Percentiles rank a stretch among this genome's conserved stretches.
Conservation (phyloP, 2,113 vertebrate species). For the Puntigrus tetrazona region DNA sequence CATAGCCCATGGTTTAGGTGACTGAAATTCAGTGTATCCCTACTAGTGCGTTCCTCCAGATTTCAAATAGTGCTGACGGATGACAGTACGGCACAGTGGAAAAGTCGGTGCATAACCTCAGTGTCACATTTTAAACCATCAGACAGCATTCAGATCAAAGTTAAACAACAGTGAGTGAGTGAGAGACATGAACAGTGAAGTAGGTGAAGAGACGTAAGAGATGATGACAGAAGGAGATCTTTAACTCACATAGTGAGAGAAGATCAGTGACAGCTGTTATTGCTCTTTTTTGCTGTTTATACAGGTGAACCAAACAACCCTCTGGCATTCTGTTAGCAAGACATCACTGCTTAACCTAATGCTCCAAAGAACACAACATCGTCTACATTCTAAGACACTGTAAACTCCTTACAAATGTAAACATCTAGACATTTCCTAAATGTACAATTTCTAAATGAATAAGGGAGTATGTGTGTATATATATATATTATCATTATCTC, state of each 20-base stretch:
- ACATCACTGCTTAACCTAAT: constrained; percentile 15
- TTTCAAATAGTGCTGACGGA: neutral
- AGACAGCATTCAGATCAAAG: neutral
- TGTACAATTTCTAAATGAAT: neutral
- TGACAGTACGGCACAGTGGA: neutral
- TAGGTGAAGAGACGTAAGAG: neutral
- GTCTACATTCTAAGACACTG: neutral
- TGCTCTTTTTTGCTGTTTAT: constrained; percentile 55
- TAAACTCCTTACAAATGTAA: neutral
- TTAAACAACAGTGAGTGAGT: neutral
- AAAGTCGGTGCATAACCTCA: neutral
- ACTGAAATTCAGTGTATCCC: no score
- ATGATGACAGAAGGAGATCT: neutral
- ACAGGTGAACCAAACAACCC: constrained; percentile 48
- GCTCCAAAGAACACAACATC: neutral
- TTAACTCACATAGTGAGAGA: constrained; percentile 26
- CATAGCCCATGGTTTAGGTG: no score
- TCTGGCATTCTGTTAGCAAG: constrained; percentile 42
- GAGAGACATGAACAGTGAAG: neutral
- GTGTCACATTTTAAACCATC: neutral
- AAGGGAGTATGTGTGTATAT: no score
- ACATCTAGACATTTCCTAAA: neutral
- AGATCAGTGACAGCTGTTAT: constrained; percentile 56
- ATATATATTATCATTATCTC: no score
- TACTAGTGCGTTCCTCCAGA: no score